phyloP scores from a whole-genome alignment of 2,113 vertebrate species.

The Syngnathus typhle region DNA sequence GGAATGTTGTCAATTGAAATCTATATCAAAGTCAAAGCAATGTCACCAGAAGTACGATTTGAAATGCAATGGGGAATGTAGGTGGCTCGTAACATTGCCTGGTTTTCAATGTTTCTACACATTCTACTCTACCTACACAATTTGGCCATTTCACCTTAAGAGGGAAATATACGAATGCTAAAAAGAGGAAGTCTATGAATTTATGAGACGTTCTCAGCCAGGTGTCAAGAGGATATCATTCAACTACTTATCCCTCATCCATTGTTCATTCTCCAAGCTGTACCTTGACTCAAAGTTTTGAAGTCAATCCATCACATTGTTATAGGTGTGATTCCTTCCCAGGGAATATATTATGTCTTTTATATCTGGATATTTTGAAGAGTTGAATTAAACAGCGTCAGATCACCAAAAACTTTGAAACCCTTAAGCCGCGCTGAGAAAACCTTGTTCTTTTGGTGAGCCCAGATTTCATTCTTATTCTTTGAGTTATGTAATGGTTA shows the following conservation, averaged over 20 bases:
- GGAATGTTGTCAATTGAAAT: slow-evolving; percentile 37
- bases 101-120: not conserved
- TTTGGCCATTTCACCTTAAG: slow-evolving; percentile 24
- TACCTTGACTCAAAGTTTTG: not conserved
- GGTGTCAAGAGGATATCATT: slow-evolving; percentile 8
- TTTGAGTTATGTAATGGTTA: not conserved
- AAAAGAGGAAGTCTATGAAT: not conserved
- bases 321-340: not conserved
- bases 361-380: not conserved
- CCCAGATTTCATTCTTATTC: not conserved
- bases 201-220: slow-evolving; percentile 1
- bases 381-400: not conserved
- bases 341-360: not conserved
- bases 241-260: not conserved
- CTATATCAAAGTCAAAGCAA: slow-evolving; percentile 37
- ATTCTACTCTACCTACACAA: not conserved
- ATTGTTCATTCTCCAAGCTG: not conserved
- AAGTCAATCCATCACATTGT: not conserved
- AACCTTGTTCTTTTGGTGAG: not conserved
- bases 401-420: not conserved
- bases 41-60: slow-evolving; percentile 19
- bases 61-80: slow-evolving; percentile 22
- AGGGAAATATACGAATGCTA: not conserved
- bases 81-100: not conserved
- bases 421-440: not conserved